Evolutionary conservation across 2,113 vertebrate species (phyloP), one percentile per base, ranked within the genome.

Genomic region (Phalacrocorax carbo): DNA sequence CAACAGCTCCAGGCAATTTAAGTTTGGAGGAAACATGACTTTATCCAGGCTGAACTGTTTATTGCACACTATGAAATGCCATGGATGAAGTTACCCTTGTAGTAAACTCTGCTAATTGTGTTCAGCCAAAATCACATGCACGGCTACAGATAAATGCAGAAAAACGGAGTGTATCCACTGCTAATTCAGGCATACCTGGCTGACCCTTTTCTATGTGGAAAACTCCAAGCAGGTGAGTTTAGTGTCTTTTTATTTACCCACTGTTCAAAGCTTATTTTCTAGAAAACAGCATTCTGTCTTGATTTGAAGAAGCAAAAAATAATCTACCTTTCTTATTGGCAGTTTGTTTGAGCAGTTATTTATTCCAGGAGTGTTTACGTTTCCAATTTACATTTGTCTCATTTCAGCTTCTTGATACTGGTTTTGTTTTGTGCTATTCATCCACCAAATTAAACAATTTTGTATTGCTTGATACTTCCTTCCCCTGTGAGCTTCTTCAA

Each of bases 61-160:
- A 92, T 90, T 40, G 36, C 38, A 23, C 58, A 36, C 78, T 68
- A 49, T 7, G 58, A 73, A 93, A 92, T 30, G 49, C 58, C 61
- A 69, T 0, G 4, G 87, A 79, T 93, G 75, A 84, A 71, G 84
- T 96, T 93, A 87, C 54, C 52, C 70, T 38, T 87, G 69, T 7
- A 90, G 91, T 91, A 95, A 96, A 95, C 89, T 86, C 86, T 54
- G 87, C 62, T 88, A 89, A 94, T 93, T 89, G 61, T 18, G 25
- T 72, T 91, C 81, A 90, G 72, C 30, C 66, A 64, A 92, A 92
- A 68, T 76, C 84, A 84, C 8, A 7, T 75, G 75, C 75, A 38
- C 1, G 5, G 52, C 73, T 88, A 88, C 94, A 92, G 62, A 61
- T 3, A n/a, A 80, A 90, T 19, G 30, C n/a, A 87, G 44, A 55